Conservation (phyloP, 2,888 invertebrate species). For the Ophonus ardosiacus region DNA sequence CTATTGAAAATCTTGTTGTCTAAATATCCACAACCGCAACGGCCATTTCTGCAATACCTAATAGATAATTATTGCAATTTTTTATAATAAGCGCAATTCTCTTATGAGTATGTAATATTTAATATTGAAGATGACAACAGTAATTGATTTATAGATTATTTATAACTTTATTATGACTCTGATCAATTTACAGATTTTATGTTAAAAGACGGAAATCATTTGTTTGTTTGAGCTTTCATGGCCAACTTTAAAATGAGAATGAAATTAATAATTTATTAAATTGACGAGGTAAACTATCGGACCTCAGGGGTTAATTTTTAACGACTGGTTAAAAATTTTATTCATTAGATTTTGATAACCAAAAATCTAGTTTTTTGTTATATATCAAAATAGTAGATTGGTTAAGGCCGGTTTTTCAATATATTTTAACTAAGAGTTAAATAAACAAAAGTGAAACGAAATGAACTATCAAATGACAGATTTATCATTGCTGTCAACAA, state of each 20-base stretch:
- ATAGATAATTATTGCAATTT: neutral
- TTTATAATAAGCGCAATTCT: neutral
- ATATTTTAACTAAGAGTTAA: no score
- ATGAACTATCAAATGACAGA: no score
- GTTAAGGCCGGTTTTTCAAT: no score
- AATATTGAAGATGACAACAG: neutral
- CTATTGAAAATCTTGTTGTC: no score
- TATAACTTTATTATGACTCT: neutral
- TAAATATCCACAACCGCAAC: no score
- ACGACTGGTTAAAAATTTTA: no score
- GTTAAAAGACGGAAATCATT: constrained; percentile 1
- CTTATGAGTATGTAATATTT: neutral
- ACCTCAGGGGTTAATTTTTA: no score
- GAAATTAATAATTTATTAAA: constrained; percentile 10
- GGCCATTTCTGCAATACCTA: neutral
- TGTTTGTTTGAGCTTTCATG: constrained; percentile 1
- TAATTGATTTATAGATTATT: neutral
- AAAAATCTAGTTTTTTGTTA: no score
- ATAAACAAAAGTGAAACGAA: no score
- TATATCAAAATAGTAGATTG: no score
- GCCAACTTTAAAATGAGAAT: neutral
- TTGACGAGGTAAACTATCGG: neutral
- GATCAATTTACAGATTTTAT: constrained; percentile 14
- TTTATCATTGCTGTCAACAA: no score
- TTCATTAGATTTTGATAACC: no score